Evolutionary conservation across 1,140 invertebrate genomes (phyloP), one percentile per base, ranked within the genome.

Genomic region (Hermetia illucens): DNA sequence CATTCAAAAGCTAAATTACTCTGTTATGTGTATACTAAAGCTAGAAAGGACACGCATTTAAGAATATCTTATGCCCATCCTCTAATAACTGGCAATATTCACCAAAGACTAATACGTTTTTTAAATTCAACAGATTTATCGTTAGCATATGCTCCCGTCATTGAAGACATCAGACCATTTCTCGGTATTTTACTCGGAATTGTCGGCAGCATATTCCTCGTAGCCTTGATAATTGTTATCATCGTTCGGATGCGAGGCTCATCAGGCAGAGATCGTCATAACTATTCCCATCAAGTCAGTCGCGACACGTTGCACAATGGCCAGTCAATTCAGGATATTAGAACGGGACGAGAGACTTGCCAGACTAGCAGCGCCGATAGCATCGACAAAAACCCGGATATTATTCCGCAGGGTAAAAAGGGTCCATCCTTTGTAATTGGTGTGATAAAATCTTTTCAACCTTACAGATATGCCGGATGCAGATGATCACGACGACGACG

Each of bases 321-420:
- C 19, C 51, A 51, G 34, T 57, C 54, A 53, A 47, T 58, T 48
- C 56, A 59, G 50, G 57, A 61, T 46, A 52, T 56, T 43, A 52
- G 53, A 34, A 57, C 56, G 37, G 55, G 53, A 9, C 39, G 58
- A 13, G 57, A 60, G 22, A 61, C 62, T 31, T 70, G 65, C 43
- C 62, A 69, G 61, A 70, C 48, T 19, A 58, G 55, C 46, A 72
- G 68, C 43, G 55, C 71, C 24, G 75, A 77, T 48, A 77, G 76
- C 53, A 65, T 75, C 49, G 77, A 80, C 50, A 82, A 81, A 55
- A 78, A 82, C 61, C 79, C 79, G 0, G 79, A 82, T 53, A 78
- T 82, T 41, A 79, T 82, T 57, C 79, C 79, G 34, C 76, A 79
- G 50, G 75, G 74, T 58, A 75, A 70, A 15, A 34, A n/a, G 21